These are phyloP conservation scores for Charadrius vociferus DNA, from an alignment of 2,113 vertebrate genomes.

Conservation along the genomic window DNA sequence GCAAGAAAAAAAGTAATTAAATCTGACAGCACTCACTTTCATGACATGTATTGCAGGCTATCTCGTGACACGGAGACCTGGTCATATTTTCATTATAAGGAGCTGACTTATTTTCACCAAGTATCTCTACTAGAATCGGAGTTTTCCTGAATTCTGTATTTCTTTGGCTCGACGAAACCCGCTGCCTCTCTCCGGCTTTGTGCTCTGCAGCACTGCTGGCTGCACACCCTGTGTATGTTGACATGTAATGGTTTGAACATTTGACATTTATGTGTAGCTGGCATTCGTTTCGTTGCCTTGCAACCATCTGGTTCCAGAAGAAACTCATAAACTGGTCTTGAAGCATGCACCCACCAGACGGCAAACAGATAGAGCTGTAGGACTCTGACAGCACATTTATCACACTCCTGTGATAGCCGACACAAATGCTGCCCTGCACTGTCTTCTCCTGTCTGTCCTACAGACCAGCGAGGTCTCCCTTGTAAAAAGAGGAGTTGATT, in stretches of 20 bases:
- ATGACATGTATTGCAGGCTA: slow-evolving; percentile 28
- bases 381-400: slow-evolving; percentile 36
- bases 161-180: neutral
- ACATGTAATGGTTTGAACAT: slow-evolving; percentile 32
- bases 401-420: neutral
- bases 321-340: slow-evolving; percentile 27
- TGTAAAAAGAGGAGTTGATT: neutral
- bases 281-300: slow-evolving; percentile 48
- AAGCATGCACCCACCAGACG: slow-evolving; percentile 41
- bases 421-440: neutral
- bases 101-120: slow-evolving; percentile 55
- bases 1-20: slow-evolving; percentile 44
- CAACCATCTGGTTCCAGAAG: slow-evolving; percentile 47
- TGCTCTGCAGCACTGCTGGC: slow-evolving; percentile 25
- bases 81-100: slow-evolving; percentile 48
- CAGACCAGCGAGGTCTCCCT: neutral
- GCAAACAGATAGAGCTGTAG: slow-evolving; percentile 53
- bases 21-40: slow-evolving; percentile 46
- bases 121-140: slow-evolving; percentile 8
- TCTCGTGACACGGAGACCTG: slow-evolving; percentile 37
- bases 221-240: neutral
- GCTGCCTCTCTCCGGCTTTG: neutral
- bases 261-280: slow-evolving; percentile 53
- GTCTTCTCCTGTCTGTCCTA: neutral
- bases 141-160: slow-evolving; percentile 25